phyloP scores from a whole-genome alignment of 2,113 vertebrate species.

The Channa argus region DNA sequence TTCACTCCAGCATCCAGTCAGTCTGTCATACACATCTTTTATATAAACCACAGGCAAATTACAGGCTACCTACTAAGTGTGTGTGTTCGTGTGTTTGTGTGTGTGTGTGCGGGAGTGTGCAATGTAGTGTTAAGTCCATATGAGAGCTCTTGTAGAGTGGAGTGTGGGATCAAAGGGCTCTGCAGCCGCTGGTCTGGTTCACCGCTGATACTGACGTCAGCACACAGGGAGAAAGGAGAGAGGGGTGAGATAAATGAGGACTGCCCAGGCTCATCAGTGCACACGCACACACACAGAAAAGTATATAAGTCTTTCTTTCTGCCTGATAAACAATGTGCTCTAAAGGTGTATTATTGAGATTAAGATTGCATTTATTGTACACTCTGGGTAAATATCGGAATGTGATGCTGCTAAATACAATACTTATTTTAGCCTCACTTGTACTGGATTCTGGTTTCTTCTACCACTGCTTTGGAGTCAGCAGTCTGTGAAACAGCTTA shows the following conservation, averaged over 20 bases:
- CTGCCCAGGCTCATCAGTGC: not conserved
- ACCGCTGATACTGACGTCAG: slow-evolving; percentile 50
- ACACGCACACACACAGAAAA: not conserved
- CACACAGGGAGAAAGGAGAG: not conserved
- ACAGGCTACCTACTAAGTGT: slow-evolving; percentile 42
- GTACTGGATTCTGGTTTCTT: slow-evolving; percentile 36
- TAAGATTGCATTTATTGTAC: too few species aligned
- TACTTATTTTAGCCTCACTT: not conserved
- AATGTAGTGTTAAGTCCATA: slow-evolving; percentile 41
- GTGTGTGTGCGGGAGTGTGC: slow-evolving; percentile 30
- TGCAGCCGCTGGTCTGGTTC: slow-evolving; percentile 53
- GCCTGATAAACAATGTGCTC: not conserved
- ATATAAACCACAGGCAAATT: slow-evolving; percentile 57
- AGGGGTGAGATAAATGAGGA: slow-evolving; percentile 30
- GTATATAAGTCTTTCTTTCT: not conserved
- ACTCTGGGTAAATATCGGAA: too few species aligned
- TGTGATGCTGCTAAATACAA: too few species aligned
- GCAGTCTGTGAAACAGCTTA: slow-evolving; percentile 42
- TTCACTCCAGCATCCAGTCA: slow-evolving; percentile 21
- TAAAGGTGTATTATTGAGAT: not conserved
- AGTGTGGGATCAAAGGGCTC: slow-evolving; percentile 63
- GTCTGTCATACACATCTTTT: slow-evolving; percentile 32
- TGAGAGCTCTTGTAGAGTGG: slow-evolving; percentile 55
- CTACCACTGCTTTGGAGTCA: slow-evolving; percentile 39
- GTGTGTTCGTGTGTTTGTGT: slow-evolving; percentile 18